Evolutionary conservation across 2,888 invertebrate species (phyloP).

Genomic region (Cantharis rustica): DNA sequence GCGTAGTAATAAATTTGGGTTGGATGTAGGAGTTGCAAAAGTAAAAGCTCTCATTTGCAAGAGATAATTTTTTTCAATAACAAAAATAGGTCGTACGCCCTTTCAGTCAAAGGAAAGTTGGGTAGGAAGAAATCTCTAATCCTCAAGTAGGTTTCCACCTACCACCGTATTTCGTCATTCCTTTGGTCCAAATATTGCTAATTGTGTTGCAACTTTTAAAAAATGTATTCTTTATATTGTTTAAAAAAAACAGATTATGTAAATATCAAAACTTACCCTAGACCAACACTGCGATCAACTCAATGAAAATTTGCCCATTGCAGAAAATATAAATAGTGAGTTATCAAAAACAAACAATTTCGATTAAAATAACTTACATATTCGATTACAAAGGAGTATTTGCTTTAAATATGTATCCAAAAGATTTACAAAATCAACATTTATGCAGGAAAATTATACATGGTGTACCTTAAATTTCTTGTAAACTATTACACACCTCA

Average conservation of each 20-base stretch:
- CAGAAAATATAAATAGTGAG: not conserved
- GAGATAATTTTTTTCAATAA: not conserved
- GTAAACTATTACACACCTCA: too few relatives aligned
- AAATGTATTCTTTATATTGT: too few relatives aligned
- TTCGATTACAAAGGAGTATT: not conserved
- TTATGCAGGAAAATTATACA: too few relatives aligned
- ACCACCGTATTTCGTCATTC: not conserved
- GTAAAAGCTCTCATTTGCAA: not conserved
- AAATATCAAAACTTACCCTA: not conserved
- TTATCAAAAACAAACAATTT: not conserved
- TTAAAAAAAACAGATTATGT: too few relatives aligned
- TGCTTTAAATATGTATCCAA: not conserved
- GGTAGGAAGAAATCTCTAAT: not conserved
- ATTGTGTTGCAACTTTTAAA: not conserved
- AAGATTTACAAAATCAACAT: not conserved
- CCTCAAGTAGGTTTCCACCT: not conserved
- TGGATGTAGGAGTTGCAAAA: conserved; percentile 14
- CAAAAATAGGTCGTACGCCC: not conserved
- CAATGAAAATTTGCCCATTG: not conserved
- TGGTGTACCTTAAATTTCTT: too few relatives aligned
- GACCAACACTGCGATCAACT: too few relatives aligned
- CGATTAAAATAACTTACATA: too few relatives aligned
- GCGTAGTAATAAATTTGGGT: conserved; percentile 16
- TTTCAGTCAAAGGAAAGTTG: not conserved
- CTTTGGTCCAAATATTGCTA: not conserved